These are phyloP conservation scores for Halisarca cf. caerulea DNA, from an alignment of 37 sponge, comb jelly and placozoan genomes.

Conservation along the genomic window DNA sequence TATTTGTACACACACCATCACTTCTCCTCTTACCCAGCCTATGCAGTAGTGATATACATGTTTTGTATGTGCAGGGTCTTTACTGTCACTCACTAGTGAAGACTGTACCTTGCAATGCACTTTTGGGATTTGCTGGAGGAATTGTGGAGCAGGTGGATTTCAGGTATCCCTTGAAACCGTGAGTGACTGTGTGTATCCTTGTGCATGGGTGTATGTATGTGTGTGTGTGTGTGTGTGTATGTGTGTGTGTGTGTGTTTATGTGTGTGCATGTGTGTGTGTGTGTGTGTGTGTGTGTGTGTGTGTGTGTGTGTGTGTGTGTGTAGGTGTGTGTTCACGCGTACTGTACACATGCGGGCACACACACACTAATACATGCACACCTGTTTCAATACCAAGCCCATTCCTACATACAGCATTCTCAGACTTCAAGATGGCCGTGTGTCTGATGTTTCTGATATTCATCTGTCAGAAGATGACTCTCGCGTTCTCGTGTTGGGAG, in stretches of 20 bases:
- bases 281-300: background rate
- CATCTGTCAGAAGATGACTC: background rate
- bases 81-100: slow-evolving; percentile 15
- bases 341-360: background rate
- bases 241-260: background rate
- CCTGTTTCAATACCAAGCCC: no score
- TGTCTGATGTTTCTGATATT: slow-evolving; percentile 18
- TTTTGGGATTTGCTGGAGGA: slow-evolving; percentile 11
- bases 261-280: background rate
- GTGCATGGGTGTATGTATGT: background rate
- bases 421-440: slow-evolving; percentile 5
- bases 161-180: background rate
- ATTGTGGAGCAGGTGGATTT: slow-evolving; percentile 8
- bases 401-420: background rate
- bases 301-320: background rate
- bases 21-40: no score
- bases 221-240: background rate
- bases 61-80: background rate
- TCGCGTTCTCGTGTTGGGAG: slow-evolving; percentile 2
- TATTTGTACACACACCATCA: no score
- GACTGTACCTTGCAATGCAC: background rate
- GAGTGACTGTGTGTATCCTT: background rate
- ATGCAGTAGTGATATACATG: background rate
- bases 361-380: no score
- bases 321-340: background rate